A percentile compares a stretch with the other conserved stretches of the same genome.
Evolutionary conservation across 2,888 invertebrate genomes (phyloP).

Genomic region (Drosophila helvetica): DNA sequence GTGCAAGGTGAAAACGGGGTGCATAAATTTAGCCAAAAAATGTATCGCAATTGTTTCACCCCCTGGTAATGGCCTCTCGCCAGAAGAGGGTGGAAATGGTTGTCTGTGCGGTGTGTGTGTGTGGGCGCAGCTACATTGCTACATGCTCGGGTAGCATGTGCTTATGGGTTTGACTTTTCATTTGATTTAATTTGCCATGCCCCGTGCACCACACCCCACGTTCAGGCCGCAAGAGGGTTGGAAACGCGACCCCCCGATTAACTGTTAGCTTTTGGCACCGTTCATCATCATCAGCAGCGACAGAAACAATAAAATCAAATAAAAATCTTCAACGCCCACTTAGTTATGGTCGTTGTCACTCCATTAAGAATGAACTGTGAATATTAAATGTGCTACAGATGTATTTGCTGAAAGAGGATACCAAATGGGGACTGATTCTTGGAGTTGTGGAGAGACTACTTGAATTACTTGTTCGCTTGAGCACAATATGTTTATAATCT

Average conservation of each 20-base stretch:
- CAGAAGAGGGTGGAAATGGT: conserved; percentile 29
- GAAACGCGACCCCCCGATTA: conserved; percentile 50
- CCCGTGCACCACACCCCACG: conserved; percentile 1
- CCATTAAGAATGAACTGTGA: conserved; percentile 36
- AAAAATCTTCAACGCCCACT: conserved; percentile 73
- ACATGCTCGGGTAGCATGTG: conserved; percentile 54
- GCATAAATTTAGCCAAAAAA: conserved; percentile 71
- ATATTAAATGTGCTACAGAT: conserved; percentile 11
- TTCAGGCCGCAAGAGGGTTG: conserved; percentile 25
- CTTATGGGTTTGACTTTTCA: conserved; percentile 78
- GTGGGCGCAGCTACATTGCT: conserved; percentile 17
- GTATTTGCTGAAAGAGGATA: conserved; percentile 3
- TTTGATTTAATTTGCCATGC: conserved; percentile 74
- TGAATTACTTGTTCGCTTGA: background rate
- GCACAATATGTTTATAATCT: background rate
- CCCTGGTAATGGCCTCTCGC: conserved; percentile 13
- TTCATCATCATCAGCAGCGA: conserved; percentile 38
- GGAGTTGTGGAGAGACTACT: background rate
- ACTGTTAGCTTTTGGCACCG: conserved; percentile 73
- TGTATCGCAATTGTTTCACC: conserved; percentile 75
- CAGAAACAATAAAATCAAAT: conserved; percentile 78
- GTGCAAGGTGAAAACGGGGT: conserved; percentile 68
- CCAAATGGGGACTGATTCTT: background rate
- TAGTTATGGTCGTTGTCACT: conserved; percentile 52
- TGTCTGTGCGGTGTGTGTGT: conserved; percentile 31